A percentile compares a stretch with the other conserved stretches of the same genome.
Evolutionary conservation across 2,113 vertebrate species (phyloP).

Genomic region (Sclerurus mexicanus): DNA sequence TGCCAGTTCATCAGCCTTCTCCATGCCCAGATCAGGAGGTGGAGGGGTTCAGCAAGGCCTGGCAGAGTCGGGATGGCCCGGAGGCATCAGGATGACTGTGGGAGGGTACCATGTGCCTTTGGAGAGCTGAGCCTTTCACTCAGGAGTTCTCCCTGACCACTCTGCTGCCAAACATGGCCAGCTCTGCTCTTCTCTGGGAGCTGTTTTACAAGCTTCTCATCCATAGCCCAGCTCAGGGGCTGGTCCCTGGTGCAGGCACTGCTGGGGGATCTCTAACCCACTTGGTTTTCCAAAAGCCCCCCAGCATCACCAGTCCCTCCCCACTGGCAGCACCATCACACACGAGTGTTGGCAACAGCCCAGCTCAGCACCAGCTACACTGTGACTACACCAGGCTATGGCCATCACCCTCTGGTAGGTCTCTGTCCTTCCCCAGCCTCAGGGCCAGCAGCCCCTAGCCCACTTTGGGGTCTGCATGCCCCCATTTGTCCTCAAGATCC

Average conservation of each 20-base stretch:
- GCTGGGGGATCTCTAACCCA: rapidly evolving
- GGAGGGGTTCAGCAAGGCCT: neutral
- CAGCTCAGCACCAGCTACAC: rapidly evolving
- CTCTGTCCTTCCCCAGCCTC: neutral
- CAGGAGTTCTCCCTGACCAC: neutral
- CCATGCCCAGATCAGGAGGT: neutral
- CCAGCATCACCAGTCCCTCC: neutral
- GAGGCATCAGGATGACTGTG: neutral
- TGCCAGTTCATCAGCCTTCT: neutral
- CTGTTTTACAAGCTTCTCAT: neutral
- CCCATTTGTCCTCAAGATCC: neutral
- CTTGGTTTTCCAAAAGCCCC: neutral
- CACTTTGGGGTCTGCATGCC: neutral
- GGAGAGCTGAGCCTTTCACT: neutral
- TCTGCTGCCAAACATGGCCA: rapidly evolving
- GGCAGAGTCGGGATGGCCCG: rapidly evolving
- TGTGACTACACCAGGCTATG: rapidly evolving
- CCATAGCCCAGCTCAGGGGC: neutral
- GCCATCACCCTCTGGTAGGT: rapidly evolving
- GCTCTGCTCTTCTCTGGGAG: neutral
- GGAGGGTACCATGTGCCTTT: neutral
- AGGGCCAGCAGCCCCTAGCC: neutral
- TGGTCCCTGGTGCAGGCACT: neutral
- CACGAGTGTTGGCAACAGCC: neutral
- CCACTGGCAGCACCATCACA: rapidly evolving